Base-by-base conservation (phyloP, 1,140 invertebrate genomes). In the Leucophenga varia region DNA sequence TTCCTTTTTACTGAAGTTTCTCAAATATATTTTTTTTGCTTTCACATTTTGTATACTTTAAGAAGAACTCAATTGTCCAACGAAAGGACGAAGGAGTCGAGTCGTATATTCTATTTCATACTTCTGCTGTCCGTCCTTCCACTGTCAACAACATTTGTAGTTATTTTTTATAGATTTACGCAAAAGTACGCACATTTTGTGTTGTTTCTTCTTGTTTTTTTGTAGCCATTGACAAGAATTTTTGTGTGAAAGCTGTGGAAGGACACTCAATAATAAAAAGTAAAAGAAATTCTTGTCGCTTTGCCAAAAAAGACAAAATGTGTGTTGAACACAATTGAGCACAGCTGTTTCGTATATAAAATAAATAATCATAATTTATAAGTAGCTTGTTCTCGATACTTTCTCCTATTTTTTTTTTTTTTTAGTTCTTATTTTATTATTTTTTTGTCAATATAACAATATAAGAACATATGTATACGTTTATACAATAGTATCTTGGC, bases 291-390 rank as follows among this genome's bases (percentile, higher is more conserved):
- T 5, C 22, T 25, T 25, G 22, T 5, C 5, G 22, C 6, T 17
- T 17, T 17, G 35, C n/a, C 35, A 17, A 37, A 25, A 10, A 25
- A 54, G 54, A 60, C 61, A 64, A 61, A 67, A 67, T 45, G 13
- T 34, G 8, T 53, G 39, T 61, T n/a, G n/a, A n/a, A 49, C 55
- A 56, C 57, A 67, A 59, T 61, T 63, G 63, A 59, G 51, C 56
- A 48, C 63, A 67, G 63, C 63, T 67, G 63, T 54, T 67, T 63
- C 56, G 59, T 59, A 57, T n/a, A 67, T 34, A 67, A 67, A 67
- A 67, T 67, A 67, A 67, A 67, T 67, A 67, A 67, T 67, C 64
- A 67, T 67, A 67, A 67, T 67, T 67, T 67, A 67, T 67, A 67
- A 67, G 63, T 67, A 67, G 63, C 63, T n/a, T n/a, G n/a, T n/a